Evolutionary conservation across 2,113 vertebrate species (phyloP).

Genomic region (Mastomys coucha): DNA sequence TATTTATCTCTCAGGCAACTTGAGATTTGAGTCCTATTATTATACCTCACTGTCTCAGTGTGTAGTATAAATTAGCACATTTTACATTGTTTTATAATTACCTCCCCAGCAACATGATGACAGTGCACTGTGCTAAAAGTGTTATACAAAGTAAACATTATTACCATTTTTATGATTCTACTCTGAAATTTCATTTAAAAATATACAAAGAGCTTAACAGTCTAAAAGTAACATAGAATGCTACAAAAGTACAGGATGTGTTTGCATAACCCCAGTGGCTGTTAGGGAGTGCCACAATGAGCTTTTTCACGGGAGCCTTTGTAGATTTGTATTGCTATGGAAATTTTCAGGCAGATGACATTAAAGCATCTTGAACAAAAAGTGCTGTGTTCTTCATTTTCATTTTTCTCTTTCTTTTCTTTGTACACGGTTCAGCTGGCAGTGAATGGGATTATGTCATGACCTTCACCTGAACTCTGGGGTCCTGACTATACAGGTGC

Average conservation of each 20-base stretch:
- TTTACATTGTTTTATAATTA: neutral
- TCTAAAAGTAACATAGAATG: neutral
- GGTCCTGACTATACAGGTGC: neutral
- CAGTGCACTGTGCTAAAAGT: neutral
- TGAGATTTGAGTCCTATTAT: neutral
- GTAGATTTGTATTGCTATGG: neutral
- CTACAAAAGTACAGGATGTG: neutral
- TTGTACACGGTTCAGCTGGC: neutral
- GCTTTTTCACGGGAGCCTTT: neutral
- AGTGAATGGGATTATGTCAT: neutral
- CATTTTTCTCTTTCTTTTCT: neutral
- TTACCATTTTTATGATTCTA: neutral
- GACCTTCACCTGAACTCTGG: neutral
- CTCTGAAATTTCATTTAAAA: constrained; percentile 38
- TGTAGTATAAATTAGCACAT: neutral
- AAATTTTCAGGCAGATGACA: neutral
- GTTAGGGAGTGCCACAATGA: fast-evolving
- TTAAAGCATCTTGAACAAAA: neutral
- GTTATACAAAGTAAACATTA: neutral
- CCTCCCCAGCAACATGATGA: neutral
- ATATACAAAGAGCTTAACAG: neutral
- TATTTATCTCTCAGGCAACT: neutral
- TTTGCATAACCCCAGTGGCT: neutral
- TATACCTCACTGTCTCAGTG: neutral
- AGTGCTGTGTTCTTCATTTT: neutral